These are phyloP conservation scores for Orussus abietinus DNA, from an alignment of 1,140 invertebrate genomes.

Conservation along the genomic window DNA sequence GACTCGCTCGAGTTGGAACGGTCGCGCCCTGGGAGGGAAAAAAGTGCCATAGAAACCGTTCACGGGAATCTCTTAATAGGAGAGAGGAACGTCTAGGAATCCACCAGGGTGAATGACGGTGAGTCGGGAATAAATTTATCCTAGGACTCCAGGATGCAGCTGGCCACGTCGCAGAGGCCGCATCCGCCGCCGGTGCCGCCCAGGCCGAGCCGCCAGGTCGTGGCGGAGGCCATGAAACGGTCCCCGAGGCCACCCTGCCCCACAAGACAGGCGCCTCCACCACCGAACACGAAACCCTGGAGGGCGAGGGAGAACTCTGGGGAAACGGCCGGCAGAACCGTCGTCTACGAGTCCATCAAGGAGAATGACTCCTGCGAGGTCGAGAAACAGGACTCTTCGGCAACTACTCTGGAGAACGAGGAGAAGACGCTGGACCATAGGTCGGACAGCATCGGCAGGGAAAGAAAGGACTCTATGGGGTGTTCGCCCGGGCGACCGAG, in stretches of 20 bases:
- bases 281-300: constrained; percentile 50
- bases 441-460: no score
- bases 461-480: no score
- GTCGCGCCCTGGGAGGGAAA: no score
- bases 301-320: constrained; percentile 48
- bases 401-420: constrained; percentile 1
- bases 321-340: constrained; percentile 22
- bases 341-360: constrained; percentile 28
- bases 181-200: constrained; percentile 71
- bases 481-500: no score
- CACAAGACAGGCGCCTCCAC: constrained; percentile 49
- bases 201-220: constrained; percentile 64
- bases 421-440: constrained; percentile 7
- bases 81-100: no score
- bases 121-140: no score
- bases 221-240: constrained; percentile 66
- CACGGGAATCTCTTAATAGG: no score
- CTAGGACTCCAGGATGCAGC: constrained; percentile 43
- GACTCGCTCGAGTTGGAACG: no score
- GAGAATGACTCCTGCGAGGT: constrained; percentile 13
- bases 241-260: constrained; percentile 55
- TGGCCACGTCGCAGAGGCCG: constrained; percentile 43
- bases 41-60: no score
- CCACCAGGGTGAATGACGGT: no score
- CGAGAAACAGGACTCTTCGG: not conserved